Evolutionary conservation across 2,797 vertebrate genomes (phyloP), one percentile per base, ranked within the genome.

Genomic region (Graptemys geographica): DNA sequence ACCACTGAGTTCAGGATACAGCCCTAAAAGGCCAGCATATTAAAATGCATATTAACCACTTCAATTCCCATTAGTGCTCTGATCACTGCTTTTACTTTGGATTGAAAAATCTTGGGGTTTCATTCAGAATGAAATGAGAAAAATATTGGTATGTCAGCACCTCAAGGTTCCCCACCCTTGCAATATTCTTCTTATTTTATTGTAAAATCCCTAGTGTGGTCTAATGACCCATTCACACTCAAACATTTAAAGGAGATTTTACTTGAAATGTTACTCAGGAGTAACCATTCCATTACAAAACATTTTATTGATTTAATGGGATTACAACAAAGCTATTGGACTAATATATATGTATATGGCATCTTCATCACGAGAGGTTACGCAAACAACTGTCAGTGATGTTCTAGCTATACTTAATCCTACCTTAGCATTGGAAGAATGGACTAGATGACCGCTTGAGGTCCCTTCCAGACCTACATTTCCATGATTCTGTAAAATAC

Each of bases 161-260:
- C 97, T 97, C 96, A 91, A 95, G 94, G 95, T 96, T 97, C 97
- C 65, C 95, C 97, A 96, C 95, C 95, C 95, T 83, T 90, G 90
- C 94, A 92, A 94, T 97, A 95, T 88, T 90, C 97, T 96, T 97
- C 96, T 97, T 97, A 91, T 96, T 97, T 97, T 88, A 97, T 97
- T 97, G 96, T 95, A 96, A 96, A 95, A 95, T 96, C 96, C 95
- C 96, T 1, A 27, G 90, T n/a, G 52, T 84, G 79, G 87, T 82
- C 92, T 93, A 79, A 95, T 97, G 97, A 97, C 93, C 97, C 97
- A 97, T 96, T 98, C 96, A 97, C 96, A 96, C 92, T 94, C 76
- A 96, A 95, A 76, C 94, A 96, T 97, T 97, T 95, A 97, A 97
- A 96, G 91, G 95, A 96, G 95, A 96, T 96, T 96, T 96, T 96